A percentile compares a stretch with the other conserved stretches of the same genome.
These are phyloP conservation scores for Atta cephalotes DNA, from an alignment of 1,140 invertebrate species.

Conservation along the genomic window DNA sequence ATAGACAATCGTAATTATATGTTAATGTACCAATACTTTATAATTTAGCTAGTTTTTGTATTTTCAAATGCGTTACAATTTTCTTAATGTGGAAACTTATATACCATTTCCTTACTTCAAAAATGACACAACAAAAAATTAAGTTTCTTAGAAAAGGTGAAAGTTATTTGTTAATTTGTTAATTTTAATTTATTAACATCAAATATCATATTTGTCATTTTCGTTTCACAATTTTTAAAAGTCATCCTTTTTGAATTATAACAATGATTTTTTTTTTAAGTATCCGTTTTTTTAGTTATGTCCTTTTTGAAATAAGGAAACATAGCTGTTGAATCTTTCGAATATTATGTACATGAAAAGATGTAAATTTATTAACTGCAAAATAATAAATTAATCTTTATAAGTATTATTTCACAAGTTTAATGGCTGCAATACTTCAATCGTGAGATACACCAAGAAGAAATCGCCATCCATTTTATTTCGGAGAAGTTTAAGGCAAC, in stretches of 20 bases:
- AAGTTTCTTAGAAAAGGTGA: too few species aligned
- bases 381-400: not conserved
- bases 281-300: too few species aligned
- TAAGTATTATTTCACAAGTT: not conserved
- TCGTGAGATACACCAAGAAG: not conserved
- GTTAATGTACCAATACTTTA: not conserved
- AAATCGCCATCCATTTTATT: slow-evolving; percentile 16
- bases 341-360: not conserved
- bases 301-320: too few species aligned
- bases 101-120: too few species aligned
- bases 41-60: not conserved
- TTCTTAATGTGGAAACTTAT: not conserved
- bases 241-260: too few species aligned
- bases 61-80: not conserved
- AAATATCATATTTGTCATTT: too few species aligned
- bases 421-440: not conserved
- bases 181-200: too few species aligned
- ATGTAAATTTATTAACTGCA: not conserved
- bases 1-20: not conserved
- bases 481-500: slow-evolving; percentile 10
- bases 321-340: not conserved
- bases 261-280: too few species aligned
- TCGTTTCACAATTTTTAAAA: too few species aligned
- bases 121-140: too few species aligned
- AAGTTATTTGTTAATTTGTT: too few species aligned